Evolutionary conservation across 2,113 vertebrate genomes (phyloP).

Genomic region (Arvicanthis niloticus): DNA sequence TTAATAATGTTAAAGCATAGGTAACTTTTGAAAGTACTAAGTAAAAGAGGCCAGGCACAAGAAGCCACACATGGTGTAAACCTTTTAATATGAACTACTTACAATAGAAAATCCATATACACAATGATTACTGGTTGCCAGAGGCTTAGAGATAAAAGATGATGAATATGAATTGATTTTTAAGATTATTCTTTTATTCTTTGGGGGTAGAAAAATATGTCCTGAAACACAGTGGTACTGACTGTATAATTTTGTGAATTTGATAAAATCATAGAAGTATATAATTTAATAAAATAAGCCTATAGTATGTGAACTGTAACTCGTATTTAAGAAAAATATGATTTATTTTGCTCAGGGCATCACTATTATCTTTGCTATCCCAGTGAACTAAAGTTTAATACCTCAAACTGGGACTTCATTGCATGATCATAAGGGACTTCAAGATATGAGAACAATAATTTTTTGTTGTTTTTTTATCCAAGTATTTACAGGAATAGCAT

Average conservation of each 20-base stretch:
- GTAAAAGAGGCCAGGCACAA: not conserved
- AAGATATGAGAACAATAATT: not conserved
- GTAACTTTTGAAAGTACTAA: not conserved
- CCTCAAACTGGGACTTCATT: not conserved
- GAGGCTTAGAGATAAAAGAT: not conserved
- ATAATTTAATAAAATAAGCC: not conserved
- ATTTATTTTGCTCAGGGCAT: not conserved
- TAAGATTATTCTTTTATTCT: not conserved
- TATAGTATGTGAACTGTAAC: not conserved
- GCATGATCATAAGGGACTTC: not conserved
- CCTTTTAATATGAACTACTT: not conserved
- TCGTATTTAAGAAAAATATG: not conserved
- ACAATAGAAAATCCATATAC: conserved; percentile 39
- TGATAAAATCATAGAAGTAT: not conserved
- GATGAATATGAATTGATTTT: not conserved
- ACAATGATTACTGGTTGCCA: not conserved
- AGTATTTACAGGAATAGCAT: not conserved
- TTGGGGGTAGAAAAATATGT: not conserved
- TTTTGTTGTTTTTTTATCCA: not conserved
- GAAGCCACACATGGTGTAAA: not conserved
- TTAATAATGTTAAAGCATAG: not conserved
- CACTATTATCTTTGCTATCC: not conserved
- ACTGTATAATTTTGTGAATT: not conserved
- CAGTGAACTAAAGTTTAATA: conserved; percentile 11
- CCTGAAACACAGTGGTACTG: not conserved